Evolutionary conservation across 2,797 vertebrate genomes (phyloP).

Genomic region (Cossypha polioptera): DNA sequence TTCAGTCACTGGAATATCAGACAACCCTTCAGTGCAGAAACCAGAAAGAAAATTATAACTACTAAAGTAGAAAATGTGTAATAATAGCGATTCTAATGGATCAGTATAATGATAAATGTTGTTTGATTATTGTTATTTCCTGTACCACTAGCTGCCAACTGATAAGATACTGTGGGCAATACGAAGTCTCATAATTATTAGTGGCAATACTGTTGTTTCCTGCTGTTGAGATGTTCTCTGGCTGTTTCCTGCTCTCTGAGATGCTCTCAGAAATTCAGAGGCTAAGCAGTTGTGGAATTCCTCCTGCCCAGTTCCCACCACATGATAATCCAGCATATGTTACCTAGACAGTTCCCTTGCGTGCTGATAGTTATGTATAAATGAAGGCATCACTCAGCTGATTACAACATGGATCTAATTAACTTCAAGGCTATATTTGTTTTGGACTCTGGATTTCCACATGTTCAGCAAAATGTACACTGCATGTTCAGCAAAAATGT

Average conservation of each 20-base stretch:
- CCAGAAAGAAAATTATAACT: background rate
- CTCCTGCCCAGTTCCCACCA: background rate
- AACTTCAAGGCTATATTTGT: background rate
- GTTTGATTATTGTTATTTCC: slow-evolving; percentile 5
- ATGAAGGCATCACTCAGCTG: background rate
- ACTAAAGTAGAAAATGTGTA: background rate
- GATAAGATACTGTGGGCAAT: background rate
- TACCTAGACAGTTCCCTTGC: background rate
- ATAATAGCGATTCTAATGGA: background rate
- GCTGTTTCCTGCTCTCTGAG: background rate
- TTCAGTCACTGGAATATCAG: background rate
- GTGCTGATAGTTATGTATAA: background rate
- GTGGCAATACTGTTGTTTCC: background rate
- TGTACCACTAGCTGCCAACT: background rate
- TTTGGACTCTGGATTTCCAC: background rate
- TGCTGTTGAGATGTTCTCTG: background rate
- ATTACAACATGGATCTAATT: background rate
- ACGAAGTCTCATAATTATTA: background rate
- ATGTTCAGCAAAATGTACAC: background rate
- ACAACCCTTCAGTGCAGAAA: background rate
- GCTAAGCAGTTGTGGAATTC: background rate
- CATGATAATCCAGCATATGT: background rate
- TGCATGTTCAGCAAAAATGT: background rate
- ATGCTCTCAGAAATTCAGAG: background rate
- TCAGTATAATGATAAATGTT: slow-evolving; percentile 6